Evolutionary conservation across 2,113 vertebrate species (phyloP).

Genomic region (Amblyopsis rosae): DNA sequence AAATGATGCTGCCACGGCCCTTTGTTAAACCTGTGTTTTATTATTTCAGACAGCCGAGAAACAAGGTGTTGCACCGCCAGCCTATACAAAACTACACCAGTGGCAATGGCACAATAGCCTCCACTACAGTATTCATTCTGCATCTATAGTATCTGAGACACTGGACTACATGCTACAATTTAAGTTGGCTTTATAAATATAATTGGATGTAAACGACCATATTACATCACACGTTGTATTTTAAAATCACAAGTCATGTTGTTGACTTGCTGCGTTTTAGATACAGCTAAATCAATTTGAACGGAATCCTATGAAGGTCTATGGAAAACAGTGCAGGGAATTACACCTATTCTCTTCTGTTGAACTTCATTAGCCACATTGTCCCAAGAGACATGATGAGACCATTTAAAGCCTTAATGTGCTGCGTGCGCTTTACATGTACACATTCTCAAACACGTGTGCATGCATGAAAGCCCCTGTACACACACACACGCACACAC

Average conservation of each 20-base stretch:
- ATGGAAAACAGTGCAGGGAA: background rate
- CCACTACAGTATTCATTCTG: no score
- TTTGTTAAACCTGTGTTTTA: no score
- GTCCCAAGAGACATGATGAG: constrained; percentile 13
- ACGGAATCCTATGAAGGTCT: constrained; percentile 24
- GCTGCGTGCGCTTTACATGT: constrained; percentile 2
- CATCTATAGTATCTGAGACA: no score
- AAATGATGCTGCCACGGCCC: no score
- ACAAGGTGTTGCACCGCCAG: no score
- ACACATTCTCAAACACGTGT: background rate
- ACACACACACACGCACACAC: background rate
- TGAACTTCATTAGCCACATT: constrained; percentile 21
- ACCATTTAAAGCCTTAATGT: constrained; percentile 6
- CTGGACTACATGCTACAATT: background rate
- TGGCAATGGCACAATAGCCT: no score
- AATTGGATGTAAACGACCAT: background rate
- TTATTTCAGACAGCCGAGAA: no score
- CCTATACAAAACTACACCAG: no score
- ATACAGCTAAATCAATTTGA: constrained; percentile 33
- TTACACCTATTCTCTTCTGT: constrained; percentile 3
- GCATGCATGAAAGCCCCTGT: background rate
- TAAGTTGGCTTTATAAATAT: background rate
- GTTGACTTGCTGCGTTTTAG: constrained; percentile 4
- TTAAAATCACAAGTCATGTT: background rate
- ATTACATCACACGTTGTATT: background rate